Base-by-base conservation (phyloP, 2,888 invertebrate genomes). In the Brachypalpus laphriformis region DNA sequence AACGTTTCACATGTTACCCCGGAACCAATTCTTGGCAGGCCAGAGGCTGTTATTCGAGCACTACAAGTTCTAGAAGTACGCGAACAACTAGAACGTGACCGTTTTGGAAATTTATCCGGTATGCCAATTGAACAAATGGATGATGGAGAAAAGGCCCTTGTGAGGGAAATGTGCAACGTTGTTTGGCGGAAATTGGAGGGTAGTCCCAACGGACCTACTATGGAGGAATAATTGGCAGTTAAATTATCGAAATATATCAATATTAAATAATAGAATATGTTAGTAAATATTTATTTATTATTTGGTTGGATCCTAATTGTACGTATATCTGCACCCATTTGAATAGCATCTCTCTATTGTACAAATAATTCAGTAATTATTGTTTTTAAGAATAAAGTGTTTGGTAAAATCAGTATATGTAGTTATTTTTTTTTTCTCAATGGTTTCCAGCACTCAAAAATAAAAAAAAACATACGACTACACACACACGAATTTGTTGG, bases 131-230 rank as follows among this genome's bases (percentile, higher is more conserved):
- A 94, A 86, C 96, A 94, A 90, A 94, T 95, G 93, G 96, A 97
- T 89, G 96, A 97, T 88, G 97, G 97, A 14, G 98, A 98, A 91
- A 98, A 97, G 91, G 98, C 98, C 3, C 93, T 98, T 71, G 97
- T 98, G 59, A 94, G 98, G 89, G 98, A 98, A 93, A 98, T 98
- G 98, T 98, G 98, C 92, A 98, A 98, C 92, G 97, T 97, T 61
- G 97, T 97, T 47, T 97, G 97, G 97, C 94, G 97, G 86, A 97
- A 97, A 92, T 92, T 97, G 70, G 97, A 97, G 92, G 97, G 97
- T 88, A 96, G 94, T 51, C 96, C 96, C n/a, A 94, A 95, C 54
- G 93, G 92, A 91, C 90, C 92, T 8, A 87, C 88, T 1, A 74
- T 83, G 83, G 83, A 80, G 11, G 80, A 83, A 75, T 85, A 70